Conservation (phyloP, 2,888 invertebrate species). For the Drosophila diplacantha region DNA sequence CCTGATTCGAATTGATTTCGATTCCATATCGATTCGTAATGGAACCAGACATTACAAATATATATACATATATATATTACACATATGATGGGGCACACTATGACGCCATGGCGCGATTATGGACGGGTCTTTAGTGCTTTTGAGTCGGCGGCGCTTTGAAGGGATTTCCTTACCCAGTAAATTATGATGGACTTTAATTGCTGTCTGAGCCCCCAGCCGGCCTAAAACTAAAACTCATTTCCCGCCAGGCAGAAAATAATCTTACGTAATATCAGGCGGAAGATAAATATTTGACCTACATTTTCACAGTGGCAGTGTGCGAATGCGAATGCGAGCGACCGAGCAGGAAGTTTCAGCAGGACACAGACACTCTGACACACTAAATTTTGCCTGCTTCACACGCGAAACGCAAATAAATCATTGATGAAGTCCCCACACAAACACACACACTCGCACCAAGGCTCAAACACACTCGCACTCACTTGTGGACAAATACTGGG, state of each 20-base stretch:
- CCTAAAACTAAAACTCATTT: conserved; percentile 23
- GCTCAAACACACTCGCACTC: conserved; percentile 1
- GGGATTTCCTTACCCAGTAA: conserved; percentile 28
- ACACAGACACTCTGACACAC: conserved; percentile 24
- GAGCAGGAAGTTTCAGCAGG: conserved; percentile 68
- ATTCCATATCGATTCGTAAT: conserved; percentile 32
- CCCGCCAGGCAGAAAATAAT: conserved; percentile 27
- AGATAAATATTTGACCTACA: conserved; percentile 66
- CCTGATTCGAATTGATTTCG: conserved; percentile 17
- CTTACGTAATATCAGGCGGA: conserved; percentile 35
- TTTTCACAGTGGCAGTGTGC: conserved; percentile 25
- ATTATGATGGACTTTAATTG: conserved; percentile 30
- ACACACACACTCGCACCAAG: neutral
- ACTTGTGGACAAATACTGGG: conserved; percentile 4
- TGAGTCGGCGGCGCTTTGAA: conserved; percentile 30
- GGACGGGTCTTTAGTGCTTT: conserved; percentile 21
- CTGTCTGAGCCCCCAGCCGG: conserved; percentile 14
- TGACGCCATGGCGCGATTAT: conserved; percentile 32
- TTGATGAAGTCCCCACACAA: conserved; percentile 56
- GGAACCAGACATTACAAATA: conserved; percentile 25
- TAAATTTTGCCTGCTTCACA: conserved; percentile 48
- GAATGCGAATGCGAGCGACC: conserved; percentile 42
- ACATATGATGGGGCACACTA: conserved; percentile 1
- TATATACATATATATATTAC: neutral
- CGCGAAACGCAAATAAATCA: conserved; percentile 71